A percentile compares a stretch with the other conserved stretches of the same genome.
These are phyloP conservation scores for Pristionchus fissidentatus DNA, from an alignment of 2,888 invertebrate genomes.

Conservation along the genomic window DNA sequence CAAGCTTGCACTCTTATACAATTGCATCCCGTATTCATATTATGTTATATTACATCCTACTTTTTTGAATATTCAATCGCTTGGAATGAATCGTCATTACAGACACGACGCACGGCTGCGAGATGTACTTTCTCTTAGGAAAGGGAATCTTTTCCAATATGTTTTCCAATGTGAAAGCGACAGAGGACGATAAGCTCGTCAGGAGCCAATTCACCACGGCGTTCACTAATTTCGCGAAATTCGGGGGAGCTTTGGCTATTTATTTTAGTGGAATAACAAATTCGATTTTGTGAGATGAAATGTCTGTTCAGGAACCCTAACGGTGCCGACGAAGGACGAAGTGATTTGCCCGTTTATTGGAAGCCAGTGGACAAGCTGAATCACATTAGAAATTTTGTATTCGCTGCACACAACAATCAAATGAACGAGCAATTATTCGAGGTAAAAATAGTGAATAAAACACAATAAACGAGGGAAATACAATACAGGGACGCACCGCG, in stretches of 20 bases:
- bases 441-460: background rate
- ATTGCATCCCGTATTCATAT: too few species aligned
- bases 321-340: background rate
- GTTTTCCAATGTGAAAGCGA: background rate
- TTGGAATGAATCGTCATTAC: background rate
- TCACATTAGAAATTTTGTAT: background rate
- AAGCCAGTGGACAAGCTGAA: background rate
- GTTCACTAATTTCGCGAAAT: slow-evolving; percentile 25
- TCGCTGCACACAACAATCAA: background rate
- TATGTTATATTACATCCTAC: too few species aligned
- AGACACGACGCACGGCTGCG: background rate
- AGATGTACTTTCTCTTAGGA: background rate
- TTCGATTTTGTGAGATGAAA: background rate
- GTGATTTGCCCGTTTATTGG: background rate
- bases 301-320: background rate
- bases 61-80: background rate
- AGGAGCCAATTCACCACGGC: slow-evolving; percentile 1
- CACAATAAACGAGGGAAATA: background rate
- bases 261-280: background rate
- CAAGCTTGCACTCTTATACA: too few species aligned
- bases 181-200: background rate
- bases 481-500: background rate
- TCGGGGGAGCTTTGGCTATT: background rate
- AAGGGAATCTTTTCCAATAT: background rate
- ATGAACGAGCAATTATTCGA: background rate